Evolutionary conservation across 1,140 invertebrate species (phyloP), one percentile per base, ranked within the genome.

Genomic region (Diploscapter pachys): DNA sequence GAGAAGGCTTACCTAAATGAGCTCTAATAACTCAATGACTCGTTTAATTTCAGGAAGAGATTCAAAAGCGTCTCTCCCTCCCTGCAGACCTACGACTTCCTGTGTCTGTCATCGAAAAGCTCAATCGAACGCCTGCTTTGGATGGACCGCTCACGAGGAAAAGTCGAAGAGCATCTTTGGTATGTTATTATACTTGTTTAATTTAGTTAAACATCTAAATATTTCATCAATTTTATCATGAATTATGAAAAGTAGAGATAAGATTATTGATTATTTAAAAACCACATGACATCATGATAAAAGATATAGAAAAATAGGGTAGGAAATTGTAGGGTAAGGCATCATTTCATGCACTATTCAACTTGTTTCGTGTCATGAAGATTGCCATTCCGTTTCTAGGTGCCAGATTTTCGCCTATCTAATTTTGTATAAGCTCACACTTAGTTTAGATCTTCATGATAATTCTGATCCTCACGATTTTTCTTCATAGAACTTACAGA

Each of bases 21-120:
- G 31, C 1, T 31, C 31, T 31, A 31, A 31, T 31, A 31, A 31
- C 31, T 31, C 31, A 0, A 31, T 6, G 8, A 5, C 9, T 70
- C 50, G 56, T 55, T 63, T 63, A 6, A 65, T 80, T 86, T 73
- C 63, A 86, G 83, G 83, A 87, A 72, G 86, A 87, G 68, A 87
- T 88, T 53, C 88, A 86, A 65, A 89, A 89, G 78, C 81, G 88
- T 13, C 82, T 89, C 65, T 89, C 88, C n/a, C 81, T 89, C 56
- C 88, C 88, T 4, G 86, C 87, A 11, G 88, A 89, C 78, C 86
- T 89, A 55, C 82, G 86, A 72, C 82, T 89, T 62, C 88, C 88
- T n/a, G 85, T 87, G 62, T 85, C 83, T 71, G 88, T 88, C 67
- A 78, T 88, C 48, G 85, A 87, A 61, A 87, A 86, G 70, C 78